Evolutionary conservation across 1,140 invertebrate species (phyloP), one percentile per base, ranked within the genome.

Genomic region (Nasonia vitripennis): DNA sequence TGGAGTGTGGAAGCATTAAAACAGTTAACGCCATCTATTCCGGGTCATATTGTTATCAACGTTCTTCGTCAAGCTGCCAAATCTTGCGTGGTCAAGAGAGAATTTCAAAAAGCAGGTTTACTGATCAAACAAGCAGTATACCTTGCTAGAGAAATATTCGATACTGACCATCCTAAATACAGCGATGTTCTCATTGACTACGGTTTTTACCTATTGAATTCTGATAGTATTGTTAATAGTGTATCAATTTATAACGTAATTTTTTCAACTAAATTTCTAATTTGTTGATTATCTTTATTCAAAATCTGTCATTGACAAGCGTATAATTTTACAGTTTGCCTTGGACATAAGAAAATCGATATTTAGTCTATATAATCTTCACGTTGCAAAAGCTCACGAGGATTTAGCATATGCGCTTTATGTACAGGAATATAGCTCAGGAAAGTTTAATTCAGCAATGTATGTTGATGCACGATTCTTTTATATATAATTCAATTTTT

Each of bases 361-460:
- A 89, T 98, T 98, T 94, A 96, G 97, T 14, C 95, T 95, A 88
- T 95, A 95, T 90, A 98, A 98, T 94, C 95, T 98, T 81, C 96
- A 97, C 90, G 96, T 98, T 81, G 98, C 98, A 2, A 95, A 97
- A 41, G 96, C 96, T 41, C 96, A 98, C 92, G 98, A 98, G 93
- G 98, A 98, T 93, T 93, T 98, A 17, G 97, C 97, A 1, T 99
- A 98, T 93, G 97, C 97, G 48, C 95, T 97, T 23, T 99, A 98
- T 91, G 97, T 98, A 12, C 95, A 96, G 74, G 97, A 98, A 93
- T 99, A 99, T 91, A 98, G 95, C 90, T 96, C 97, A 14, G 97
- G 98, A 7, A 95, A 96, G 86, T 99, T 98, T 92, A 94, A 94
- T 87, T 94, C 95, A 92, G 97, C 97, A 31, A 95, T 95, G 94